phyloP scores from a whole-genome alignment of 1,140 invertebrate genomes.

The Drosophila ironensis region DNA sequence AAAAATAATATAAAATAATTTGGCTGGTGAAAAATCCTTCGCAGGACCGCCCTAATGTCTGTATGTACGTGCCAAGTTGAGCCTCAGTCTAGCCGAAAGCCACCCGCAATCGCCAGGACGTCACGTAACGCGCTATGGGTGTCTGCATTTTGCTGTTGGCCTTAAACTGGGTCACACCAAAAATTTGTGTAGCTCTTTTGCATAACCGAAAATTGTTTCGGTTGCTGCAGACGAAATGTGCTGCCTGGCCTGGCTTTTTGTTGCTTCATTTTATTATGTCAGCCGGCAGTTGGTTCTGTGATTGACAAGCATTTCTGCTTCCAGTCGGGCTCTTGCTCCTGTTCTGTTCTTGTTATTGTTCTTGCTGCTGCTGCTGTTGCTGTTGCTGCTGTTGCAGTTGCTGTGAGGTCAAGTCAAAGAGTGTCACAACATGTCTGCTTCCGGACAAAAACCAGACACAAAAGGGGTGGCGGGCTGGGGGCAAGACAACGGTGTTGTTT shows the following conservation, averaged over 20 bases:
- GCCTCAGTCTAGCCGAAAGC: conserved; percentile 52
- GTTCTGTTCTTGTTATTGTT: no score
- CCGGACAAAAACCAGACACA: conserved; percentile 39
- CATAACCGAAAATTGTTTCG: conserved; percentile 72
- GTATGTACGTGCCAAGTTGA: neutral
- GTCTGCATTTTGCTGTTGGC: conserved; percentile 51
- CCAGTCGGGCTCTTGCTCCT: conserved; percentile 17
- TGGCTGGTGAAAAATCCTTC: no score
- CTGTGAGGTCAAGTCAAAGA: conserved; percentile 74
- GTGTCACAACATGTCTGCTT: conserved; percentile 79
- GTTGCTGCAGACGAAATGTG: conserved; percentile 64
- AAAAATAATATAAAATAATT: no score
- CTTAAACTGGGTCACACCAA: conserved; percentile 71
- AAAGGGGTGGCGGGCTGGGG: conserved; percentile 32
- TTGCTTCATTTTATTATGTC: neutral
- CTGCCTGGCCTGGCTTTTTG: conserved; percentile 9
- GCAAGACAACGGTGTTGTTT: conserved; percentile 68
- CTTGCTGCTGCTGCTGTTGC: conserved; percentile 1
- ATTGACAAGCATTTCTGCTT: conserved; percentile 29
- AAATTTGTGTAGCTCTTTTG: conserved; percentile 61
- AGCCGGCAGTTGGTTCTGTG: conserved; percentile 3
- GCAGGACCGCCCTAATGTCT: no score
- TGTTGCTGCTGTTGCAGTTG: conserved; percentile 8
- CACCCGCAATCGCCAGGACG: conserved; percentile 42
- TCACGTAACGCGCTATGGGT: conserved; percentile 51